Percentiles rank a stretch among this genome's conserved stretches.
Conservation (phyloP, 2,113 vertebrate genomes). For the Nerophis ophidion region DNA sequence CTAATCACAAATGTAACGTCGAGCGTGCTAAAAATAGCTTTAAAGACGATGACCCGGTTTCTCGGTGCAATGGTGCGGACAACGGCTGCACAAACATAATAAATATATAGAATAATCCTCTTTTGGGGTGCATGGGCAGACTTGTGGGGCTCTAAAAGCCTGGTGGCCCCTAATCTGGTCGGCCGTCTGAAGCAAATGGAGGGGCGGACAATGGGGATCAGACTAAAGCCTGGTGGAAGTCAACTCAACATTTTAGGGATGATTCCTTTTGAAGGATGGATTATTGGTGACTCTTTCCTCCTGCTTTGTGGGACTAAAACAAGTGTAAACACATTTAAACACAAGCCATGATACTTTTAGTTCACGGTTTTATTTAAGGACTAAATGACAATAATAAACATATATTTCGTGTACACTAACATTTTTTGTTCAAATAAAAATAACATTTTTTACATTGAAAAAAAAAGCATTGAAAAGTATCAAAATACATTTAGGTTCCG, state of each 20-base stretch:
- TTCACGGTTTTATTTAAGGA: no score
- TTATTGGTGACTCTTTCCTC: conserved; percentile 59
- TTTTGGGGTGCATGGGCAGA: conserved; percentile 13
- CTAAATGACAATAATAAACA: no score
- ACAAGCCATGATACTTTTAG: no score
- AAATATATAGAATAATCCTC: conserved; percentile 27
- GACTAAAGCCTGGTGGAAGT: conserved; percentile 26
- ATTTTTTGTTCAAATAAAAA: no score
- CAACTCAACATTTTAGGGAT: conserved; percentile 58
- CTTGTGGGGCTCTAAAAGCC: conserved; percentile 31
- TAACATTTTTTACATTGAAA: no score
- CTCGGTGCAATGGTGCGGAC: conserved; percentile 31
- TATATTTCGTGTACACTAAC: no score
- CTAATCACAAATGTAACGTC: background rate
- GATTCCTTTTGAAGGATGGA: conserved; percentile 63
- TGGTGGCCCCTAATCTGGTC: conserved; percentile 23
- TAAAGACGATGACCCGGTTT: conserved; percentile 30
- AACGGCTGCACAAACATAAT: conserved; percentile 25
- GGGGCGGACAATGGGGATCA: conserved; percentile 47
- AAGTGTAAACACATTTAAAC: conserved; percentile 1
- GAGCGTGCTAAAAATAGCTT: conserved; percentile 8
- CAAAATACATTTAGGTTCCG: no score
- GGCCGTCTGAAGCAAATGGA: conserved; percentile 37
- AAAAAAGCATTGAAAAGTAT: no score
- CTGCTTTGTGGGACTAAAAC: conserved; percentile 42